Conservation (phyloP, 2,888 invertebrate genomes). For the Sphaeridia pumilis region DNA sequence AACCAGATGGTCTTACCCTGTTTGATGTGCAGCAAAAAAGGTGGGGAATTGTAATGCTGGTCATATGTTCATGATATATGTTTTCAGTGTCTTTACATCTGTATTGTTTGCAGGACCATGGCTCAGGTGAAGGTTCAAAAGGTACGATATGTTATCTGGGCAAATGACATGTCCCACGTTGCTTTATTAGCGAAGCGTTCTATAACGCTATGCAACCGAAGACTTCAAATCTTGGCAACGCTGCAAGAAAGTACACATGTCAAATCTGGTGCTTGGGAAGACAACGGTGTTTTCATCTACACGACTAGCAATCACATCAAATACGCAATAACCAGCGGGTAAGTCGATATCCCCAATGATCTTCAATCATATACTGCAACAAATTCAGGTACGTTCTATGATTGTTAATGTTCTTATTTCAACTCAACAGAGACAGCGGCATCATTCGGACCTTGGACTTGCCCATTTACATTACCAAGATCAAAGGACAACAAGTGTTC, state of each 20-base stretch:
- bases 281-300: slow-evolving; percentile 92
- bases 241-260: slow-evolving; percentile 92
- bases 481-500: slow-evolving; percentile 80
- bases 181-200: slow-evolving; percentile 89
- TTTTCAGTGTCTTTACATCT: too few species aligned
- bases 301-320: slow-evolving; percentile 99
- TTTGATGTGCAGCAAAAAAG: slow-evolving; percentile 94
- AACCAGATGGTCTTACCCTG: slow-evolving; percentile 80
- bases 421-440: slow-evolving; percentile 69
- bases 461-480: slow-evolving; percentile 90
- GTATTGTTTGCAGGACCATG: slow-evolving; percentile 41
- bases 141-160: slow-evolving; percentile 91
- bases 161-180: slow-evolving; percentile 84
- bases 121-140: slow-evolving; percentile 66
- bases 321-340: slow-evolving; percentile 89
- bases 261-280: slow-evolving; percentile 98
- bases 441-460: slow-evolving; percentile 95
- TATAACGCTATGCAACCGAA: slow-evolving; percentile 80
- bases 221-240: slow-evolving; percentile 79
- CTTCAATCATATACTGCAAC: too few species aligned
- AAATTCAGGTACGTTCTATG: too few species aligned
- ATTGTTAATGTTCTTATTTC: too few species aligned
- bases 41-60: slow-evolving; percentile 46
- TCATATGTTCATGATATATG: too few species aligned
- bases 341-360: too few species aligned